phyloP scores from a whole-genome alignment of 2,797 vertebrate genomes.

The Acipenser oxyrinchus region DNA sequence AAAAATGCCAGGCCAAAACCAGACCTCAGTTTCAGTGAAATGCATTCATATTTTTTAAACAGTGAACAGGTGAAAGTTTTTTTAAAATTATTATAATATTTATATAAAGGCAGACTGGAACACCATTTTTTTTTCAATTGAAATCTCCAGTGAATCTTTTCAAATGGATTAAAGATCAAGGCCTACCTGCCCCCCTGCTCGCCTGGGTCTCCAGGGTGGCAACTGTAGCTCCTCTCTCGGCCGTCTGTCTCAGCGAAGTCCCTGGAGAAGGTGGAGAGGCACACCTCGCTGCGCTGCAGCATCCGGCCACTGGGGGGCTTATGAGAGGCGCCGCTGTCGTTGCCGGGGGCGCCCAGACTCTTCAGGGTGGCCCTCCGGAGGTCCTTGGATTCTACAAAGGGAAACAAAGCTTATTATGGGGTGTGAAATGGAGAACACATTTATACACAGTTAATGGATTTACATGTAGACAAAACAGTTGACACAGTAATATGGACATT shows the following conservation, averaged over 20 bases:
- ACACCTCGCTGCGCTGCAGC: constrained; percentile 54
- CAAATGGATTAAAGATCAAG: background rate
- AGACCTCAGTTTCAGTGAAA: too few species aligned
- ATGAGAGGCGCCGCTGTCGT: constrained; percentile 27
- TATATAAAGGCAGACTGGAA: too few species aligned
- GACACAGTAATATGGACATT: too few species aligned
- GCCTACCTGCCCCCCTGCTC: constrained; percentile 47
- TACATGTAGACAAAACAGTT: too few species aligned
- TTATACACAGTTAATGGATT: background rate
- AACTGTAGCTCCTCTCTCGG: constrained; percentile 36
- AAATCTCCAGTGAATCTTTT: too few species aligned
- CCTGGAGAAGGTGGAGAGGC: constrained; percentile 59
- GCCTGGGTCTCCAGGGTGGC: constrained; percentile 15
- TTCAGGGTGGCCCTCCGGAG: constrained; percentile 33
- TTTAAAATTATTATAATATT: too few species aligned
- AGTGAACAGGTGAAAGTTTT: too few species aligned
- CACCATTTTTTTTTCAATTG: too few species aligned
- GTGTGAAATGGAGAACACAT: background rate
- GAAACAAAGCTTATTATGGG: background rate
- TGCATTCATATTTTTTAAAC: too few species aligned
- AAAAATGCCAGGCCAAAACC: too few species aligned
- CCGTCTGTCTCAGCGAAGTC: constrained; percentile 45
- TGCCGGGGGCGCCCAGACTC: constrained; percentile 28
- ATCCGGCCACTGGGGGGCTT: constrained; percentile 36
- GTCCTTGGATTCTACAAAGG: constrained; percentile 33